Evolutionary conservation across 2,797 vertebrate genomes (phyloP), one percentile per base, ranked within the genome.

Genomic region (Phoeniculus purpureus): DNA sequence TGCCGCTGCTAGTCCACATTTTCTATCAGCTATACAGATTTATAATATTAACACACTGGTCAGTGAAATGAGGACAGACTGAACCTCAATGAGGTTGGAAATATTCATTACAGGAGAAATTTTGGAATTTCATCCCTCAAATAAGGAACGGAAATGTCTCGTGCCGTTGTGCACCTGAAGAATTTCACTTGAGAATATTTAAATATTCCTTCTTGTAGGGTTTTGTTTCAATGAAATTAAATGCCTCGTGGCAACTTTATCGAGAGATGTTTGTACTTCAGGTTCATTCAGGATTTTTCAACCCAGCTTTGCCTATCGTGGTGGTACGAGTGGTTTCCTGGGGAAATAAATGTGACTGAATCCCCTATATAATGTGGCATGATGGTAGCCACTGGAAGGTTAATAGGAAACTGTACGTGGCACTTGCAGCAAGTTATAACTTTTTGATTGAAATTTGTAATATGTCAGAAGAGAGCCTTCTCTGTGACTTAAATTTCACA

Each of bases 371-470:
- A 72, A 14, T 10, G 0, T 25, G 5, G 16, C 5, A 3, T 61
- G 81, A 40, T 74, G 78, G 56, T 56, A 52, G 65, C 54, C 61
- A 21, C n/a, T 22, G 56, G 52, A 43, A 93, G 75, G 87, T 88
- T 90, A 72, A 82, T 86, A 47, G 61, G 55, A 81, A 93, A 60
- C 58, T 34, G 10, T n/a, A 0, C 0, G 1, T 60, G 70, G 86
- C 54, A 64, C 78, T 88, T 72, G 37, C 78, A 85, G 55, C 31
- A 62, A 32, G 81, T 65, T 90, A 45, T 45, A 84, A 62, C 65
- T 91, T 91, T 81, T 34, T 78, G 81, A 92, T 75, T 94, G 81
- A 85, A 88, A 80, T 74, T 86, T 56, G 77, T 80, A 56, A 68
- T 76, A 29, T 89, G 81, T 82, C 61, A 45, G 91, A 85, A 66